Base-by-base conservation (phyloP, 2,113 vertebrate species). In the Rhipidura dahli region DNA sequence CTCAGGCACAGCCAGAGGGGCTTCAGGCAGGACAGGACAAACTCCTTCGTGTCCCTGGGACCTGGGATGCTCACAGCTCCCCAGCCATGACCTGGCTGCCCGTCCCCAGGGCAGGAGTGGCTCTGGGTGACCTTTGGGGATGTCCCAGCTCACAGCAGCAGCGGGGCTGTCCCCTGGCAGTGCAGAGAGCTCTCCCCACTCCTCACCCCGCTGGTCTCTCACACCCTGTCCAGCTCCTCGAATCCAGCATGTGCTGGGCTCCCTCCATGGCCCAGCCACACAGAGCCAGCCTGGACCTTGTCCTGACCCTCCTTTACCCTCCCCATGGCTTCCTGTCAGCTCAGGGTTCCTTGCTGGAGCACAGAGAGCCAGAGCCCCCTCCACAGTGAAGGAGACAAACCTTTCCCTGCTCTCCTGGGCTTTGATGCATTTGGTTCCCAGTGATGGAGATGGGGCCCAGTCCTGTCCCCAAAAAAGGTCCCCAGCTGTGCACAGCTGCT, bases 31-130 rank as follows among this genome's bases (percentile, higher is more conserved):
- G 50, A 24, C 8, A 31, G 12, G 50, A 73, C 15, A 14, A 60
- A 28, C 21, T 37, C 26, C 2, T 0, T 17, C 9, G 17, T 0
- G 3, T 16, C 42, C 1, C 0, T 0, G 3, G 72, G n/a, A 24
- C 24, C 71, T 64, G 63, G 61, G 83, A 15, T 23, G 47, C 9
- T 27, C 33, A 1, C 10, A 47, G 3, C 75, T 33, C 37, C 61
- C 33, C 28, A 56, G 50, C 35, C 3, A 0, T 3, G 19, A 26
- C 2, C 40, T 40, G 56, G 4, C 33, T 27, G 4, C 20, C 79
- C 28, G 28, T 69, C 54, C 80, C 39, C 0, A 3, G 70, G 64
- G 56, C 73, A 77, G 19, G 15, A 5, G 24, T 12, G 13, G 63
- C 57, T 30, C 49, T 28, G 65, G 47, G 39, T 31, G n/a, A 24